phyloP scores from a whole-genome alignment of 1,140 invertebrate species.

The Hestina assimilis region DNA sequence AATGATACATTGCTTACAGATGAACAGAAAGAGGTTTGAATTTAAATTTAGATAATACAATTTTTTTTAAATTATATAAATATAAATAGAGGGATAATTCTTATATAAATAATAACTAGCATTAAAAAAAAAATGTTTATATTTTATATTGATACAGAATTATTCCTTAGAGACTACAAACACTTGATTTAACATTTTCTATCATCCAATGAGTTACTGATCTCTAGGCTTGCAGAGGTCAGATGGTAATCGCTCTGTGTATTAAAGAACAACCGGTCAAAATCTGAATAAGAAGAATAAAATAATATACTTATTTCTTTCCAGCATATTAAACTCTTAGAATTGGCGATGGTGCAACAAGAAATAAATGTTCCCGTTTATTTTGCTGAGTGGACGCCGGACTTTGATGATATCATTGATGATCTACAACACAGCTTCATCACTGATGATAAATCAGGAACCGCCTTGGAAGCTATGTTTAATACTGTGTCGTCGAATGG shows the following conservation, averaged over 20 bases:
- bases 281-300: neutral
- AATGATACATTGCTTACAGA: constrained; percentile 82
- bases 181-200: neutral
- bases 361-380: constrained; percentile 93
- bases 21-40: constrained; percentile 86
- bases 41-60: too few relatives aligned
- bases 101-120: too few relatives aligned
- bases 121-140: too few relatives aligned
- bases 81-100: too few relatives aligned
- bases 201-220: neutral
- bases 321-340: constrained; percentile 88
- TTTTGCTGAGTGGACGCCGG: constrained; percentile 86
- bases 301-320: constrained; percentile 6
- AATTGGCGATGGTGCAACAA: constrained; percentile 89
- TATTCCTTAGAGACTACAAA: neutral
- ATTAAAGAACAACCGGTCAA: neutral
- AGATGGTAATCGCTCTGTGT: neutral
- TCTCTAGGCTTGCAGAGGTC: neutral
- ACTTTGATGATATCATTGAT: constrained; percentile 87
- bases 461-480: constrained; percentile 88
- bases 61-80: too few relatives aligned
- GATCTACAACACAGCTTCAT: constrained; percentile 83
- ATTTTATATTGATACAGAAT: neutral
- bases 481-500: constrained; percentile 95
- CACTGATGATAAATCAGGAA: constrained; percentile 72